These are phyloP conservation scores for Danio albolineatus DNA, from an alignment of 2,797 vertebrate species.

Conservation along the genomic window DNA sequence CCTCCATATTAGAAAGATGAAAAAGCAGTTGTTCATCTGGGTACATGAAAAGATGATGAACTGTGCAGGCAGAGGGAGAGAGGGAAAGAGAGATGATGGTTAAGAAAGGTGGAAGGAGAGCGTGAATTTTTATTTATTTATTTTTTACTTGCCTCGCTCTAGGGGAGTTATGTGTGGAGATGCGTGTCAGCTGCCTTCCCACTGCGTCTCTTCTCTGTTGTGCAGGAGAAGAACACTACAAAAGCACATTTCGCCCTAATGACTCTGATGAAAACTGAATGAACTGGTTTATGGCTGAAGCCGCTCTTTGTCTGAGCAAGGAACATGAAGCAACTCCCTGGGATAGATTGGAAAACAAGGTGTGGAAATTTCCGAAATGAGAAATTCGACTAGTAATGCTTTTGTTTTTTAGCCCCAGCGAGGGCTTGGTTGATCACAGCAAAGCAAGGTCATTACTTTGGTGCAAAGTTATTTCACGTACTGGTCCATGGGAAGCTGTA, in stretches of 20 bases:
- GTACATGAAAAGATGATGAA: neutral
- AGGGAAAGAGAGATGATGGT: neutral
- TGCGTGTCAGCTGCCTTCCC: constrained; percentile 10
- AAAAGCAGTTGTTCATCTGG: neutral
- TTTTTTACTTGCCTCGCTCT: constrained; percentile 12
- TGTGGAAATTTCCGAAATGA: neutral
- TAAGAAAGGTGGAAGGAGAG: constrained; percentile 7
- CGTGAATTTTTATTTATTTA: neutral
- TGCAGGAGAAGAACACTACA: constrained; percentile 5
- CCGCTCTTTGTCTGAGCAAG: neutral
- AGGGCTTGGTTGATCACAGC: neutral
- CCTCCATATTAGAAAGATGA: neutral
- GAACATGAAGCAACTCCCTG: neutral
- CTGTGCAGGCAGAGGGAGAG: neutral
- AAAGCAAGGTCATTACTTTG: constrained; percentile 17
- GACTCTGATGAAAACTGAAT: constrained; percentile 20
- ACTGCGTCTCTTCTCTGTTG: constrained; percentile 12
- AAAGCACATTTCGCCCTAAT: constrained; percentile 20
- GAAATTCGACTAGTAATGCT: neutral
- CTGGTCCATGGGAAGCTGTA: neutral
- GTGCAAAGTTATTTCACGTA: constrained; percentile 9
- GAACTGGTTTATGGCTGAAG: constrained; percentile 14
- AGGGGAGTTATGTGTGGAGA: constrained; percentile 8
- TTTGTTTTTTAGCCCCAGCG: neutral
- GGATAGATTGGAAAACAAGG: neutral